These are phyloP conservation scores for Lepus oiostolus DNA, from an alignment of 2,797 vertebrate species.

Conservation along the genomic window DNA sequence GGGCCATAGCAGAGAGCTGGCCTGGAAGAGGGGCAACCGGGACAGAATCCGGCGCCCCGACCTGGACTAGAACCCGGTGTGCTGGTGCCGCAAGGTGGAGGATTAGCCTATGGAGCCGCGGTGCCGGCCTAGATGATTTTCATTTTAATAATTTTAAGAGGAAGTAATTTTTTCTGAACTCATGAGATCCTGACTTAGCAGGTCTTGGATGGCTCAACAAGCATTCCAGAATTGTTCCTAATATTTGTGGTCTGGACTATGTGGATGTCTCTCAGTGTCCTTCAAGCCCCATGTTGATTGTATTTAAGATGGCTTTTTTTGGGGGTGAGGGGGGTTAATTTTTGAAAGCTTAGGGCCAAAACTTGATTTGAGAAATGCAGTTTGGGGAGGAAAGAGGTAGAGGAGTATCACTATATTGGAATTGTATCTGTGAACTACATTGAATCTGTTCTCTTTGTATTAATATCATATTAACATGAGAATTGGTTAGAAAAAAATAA, in stretches of 20 bases:
- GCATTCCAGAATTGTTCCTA: not conserved
- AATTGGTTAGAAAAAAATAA: too few species aligned
- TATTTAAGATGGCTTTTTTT: slow-evolving; percentile 27
- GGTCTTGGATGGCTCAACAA: not conserved
- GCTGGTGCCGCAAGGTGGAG: too few species aligned
- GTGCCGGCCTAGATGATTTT: not conserved
- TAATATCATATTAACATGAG: too few species aligned
- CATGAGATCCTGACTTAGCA: not conserved
- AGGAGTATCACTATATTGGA: too few species aligned
- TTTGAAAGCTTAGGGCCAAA: slow-evolving; percentile 22
- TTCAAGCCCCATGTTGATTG: not conserved
- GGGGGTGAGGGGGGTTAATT: not conserved
- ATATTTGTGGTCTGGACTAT: not conserved
- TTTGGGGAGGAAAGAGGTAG: not conserved
- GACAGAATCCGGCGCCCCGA: too few species aligned
- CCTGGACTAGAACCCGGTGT: too few species aligned
- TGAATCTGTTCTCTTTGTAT: too few species aligned
- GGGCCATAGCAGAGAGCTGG: too few species aligned
- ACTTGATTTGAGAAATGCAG: slow-evolving; percentile 47
- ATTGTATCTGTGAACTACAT: too few species aligned
- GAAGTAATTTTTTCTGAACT: not conserved
- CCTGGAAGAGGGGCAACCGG: too few species aligned
- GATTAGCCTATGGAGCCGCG: too few species aligned
- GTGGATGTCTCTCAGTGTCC: not conserved
- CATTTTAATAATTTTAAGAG: slow-evolving; percentile 3